Conservation (phyloP, 2,113 vertebrate species). For the Castor canadensis region DNA sequence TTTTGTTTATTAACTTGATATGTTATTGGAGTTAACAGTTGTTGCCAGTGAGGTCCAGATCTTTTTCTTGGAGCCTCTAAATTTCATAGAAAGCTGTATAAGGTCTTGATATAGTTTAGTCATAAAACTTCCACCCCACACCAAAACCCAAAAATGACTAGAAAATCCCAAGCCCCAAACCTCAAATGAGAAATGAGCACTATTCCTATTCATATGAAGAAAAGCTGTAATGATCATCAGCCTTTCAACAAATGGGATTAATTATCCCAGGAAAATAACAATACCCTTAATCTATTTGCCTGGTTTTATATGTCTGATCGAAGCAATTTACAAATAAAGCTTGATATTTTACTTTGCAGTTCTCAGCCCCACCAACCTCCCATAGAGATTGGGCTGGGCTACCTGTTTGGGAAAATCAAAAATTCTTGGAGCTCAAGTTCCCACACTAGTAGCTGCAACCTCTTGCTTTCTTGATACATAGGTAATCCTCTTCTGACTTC, state of each 20-base stretch:
- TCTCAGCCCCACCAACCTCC: constrained; percentile 64
- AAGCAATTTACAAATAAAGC: constrained; percentile 69
- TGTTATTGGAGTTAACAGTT: background rate
- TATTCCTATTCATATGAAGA: constrained; percentile 54
- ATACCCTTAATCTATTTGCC: constrained; percentile 59
- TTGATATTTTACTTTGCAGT: constrained; percentile 58
- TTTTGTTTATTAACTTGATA: constrained; percentile 27
- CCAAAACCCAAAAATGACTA: constrained; percentile 1
- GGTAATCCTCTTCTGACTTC: background rate
- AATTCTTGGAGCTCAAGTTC: constrained; percentile 23
- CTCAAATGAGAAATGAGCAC: constrained; percentile 20
- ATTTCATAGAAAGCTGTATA: background rate
- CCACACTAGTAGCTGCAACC: constrained; percentile 12
- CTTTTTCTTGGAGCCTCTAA: background rate
- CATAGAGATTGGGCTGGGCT: constrained; percentile 28
- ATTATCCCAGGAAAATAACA: constrained; percentile 66
- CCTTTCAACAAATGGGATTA: constrained; percentile 54
- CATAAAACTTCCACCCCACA: too few relatives aligned
- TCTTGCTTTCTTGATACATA: constrained; percentile 28
- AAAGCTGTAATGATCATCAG: constrained; percentile 15
- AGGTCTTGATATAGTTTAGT: background rate
- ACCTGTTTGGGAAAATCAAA: constrained; percentile 59
- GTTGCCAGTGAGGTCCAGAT: background rate
- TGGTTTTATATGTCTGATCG: constrained; percentile 55
- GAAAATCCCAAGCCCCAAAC: constrained; percentile 8